These are phyloP conservation scores for Drosophila aff. DNA, from an alignment of 1,140 invertebrate species.

Conservation along the genomic window DNA sequence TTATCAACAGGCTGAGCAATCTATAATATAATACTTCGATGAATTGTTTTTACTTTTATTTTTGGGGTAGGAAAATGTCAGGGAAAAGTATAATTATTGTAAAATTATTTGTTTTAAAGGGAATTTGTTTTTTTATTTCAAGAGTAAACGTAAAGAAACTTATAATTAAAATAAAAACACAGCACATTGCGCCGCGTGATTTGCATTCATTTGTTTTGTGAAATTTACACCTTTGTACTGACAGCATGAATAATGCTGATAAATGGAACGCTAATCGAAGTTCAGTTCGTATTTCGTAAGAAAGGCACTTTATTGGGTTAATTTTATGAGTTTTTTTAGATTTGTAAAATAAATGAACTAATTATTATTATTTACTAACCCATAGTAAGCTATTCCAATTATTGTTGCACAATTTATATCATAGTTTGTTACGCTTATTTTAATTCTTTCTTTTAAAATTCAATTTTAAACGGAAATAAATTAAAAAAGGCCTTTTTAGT, in stretches of 20 bases:
- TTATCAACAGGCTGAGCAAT: slow-evolving; percentile 15
- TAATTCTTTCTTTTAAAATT: neutral
- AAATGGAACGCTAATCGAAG: slow-evolving; percentile 14
- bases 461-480: neutral
- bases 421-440: too few species aligned
- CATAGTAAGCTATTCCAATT: too few species aligned
- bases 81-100: neutral
- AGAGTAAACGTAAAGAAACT: neutral
- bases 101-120: too few species aligned
- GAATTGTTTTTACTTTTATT: neutral
- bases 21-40: neutral
- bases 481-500: neutral
- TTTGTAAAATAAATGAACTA: too few species aligned
- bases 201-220: slow-evolving; percentile 8
- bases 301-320: neutral
- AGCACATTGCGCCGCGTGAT: slow-evolving; percentile 12
- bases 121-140: neutral
- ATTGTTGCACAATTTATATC: too few species aligned
- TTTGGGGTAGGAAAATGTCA: neutral
- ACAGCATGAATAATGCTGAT: slow-evolving; percentile 36
- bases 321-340: neutral
- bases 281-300: neutral
- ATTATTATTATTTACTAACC: too few species aligned
- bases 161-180: neutral
- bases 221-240: slow-evolving; percentile 25